Conservation (phyloP, 1,140 invertebrate species). For the Zaprionus ornatus region DNA sequence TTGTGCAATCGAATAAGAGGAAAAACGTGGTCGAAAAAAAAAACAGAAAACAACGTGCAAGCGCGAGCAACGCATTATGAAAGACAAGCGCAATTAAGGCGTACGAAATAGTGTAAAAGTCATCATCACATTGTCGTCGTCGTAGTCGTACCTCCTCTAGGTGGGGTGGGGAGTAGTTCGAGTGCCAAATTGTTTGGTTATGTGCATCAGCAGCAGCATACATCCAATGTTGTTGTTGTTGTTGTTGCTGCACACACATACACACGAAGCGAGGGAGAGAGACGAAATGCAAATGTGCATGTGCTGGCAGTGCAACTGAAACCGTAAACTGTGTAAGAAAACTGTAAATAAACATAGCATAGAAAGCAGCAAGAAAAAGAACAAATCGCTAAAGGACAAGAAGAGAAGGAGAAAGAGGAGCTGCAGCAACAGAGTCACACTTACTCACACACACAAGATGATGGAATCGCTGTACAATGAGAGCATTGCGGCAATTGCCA, state of each 20-base stretch:
- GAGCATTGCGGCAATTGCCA: constrained; percentile 22
- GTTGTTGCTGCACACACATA: constrained; percentile 10
- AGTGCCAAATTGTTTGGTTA: constrained; percentile 73
- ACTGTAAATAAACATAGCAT: constrained; percentile 8
- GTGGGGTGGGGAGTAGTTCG: constrained; percentile 14
- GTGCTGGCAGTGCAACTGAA: background rate
- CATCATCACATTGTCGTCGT: constrained; percentile 10
- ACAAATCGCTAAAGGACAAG: background rate
- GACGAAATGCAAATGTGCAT: constrained; percentile 9
- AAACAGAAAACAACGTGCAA: background rate
- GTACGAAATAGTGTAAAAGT: constrained; percentile 8
- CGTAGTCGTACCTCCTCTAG: background rate
- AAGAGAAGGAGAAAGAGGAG: constrained; percentile 11
- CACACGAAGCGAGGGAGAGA: background rate
- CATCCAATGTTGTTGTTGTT: constrained; percentile 14
- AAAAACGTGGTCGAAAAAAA: background rate
- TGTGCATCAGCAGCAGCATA: constrained; percentile 47
- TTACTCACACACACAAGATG: constrained; percentile 27
- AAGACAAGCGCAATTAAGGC: constrained; percentile 10
- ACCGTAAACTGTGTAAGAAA: background rate
- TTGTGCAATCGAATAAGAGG: background rate
- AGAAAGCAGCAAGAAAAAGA: background rate
- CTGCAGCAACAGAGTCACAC: constrained; percentile 11
- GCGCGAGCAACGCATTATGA: constrained; percentile 3
- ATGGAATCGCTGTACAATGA: constrained; percentile 60